Base-by-base conservation (phyloP, 2,888 invertebrate genomes). In the Siphlonurus alternatus region DNA sequence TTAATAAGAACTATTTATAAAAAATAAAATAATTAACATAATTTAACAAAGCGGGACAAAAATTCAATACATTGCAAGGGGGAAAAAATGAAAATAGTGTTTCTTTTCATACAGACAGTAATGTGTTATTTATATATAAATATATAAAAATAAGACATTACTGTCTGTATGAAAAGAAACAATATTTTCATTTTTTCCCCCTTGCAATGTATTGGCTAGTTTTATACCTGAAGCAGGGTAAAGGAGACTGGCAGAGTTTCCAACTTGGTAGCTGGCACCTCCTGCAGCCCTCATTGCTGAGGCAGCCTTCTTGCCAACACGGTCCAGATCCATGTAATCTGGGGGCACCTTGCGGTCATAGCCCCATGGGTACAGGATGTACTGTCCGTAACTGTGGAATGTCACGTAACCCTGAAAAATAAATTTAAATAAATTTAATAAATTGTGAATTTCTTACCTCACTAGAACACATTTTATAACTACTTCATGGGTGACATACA, bases 331-430 rank as follows among this genome's bases (percentile, higher is more conserved):
- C 64, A 78, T 74, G 70, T 86, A 79, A 73, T 88, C 88, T 66
- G 85, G 82, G 5, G 65, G 65, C 2, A 65, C 65, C 20, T 65
- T 65, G 65, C 81, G 81, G 69, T 87, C 87, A 73, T 90, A 91
- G 22, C 92, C 92, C 91, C 91, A 93, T 7, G 93, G 91, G 72
- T 89, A 88, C 5, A 93, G 77, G 63, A 92, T 83, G 72, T 88
- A 89, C 71, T 95, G 90, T 0, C 90, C 90, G 68, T 91, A 91
- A 70, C 89, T 89, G 74, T 91, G 91, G 76, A 89, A 90, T 0
- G 89, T 85, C 63, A 90, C 70, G 71, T 85, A 90, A 0, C 84
- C 87, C 73, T 84, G 80, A 76, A 86, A 85, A 24, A 53, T 66
- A 64, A 61, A 67, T 51, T 38, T 19, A 59, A n/a, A n/a, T n/a